These are phyloP conservation scores for Daphoenositta chrysoptera DNA, from an alignment of 2,113 vertebrate genomes.

Conservation along the genomic window DNA sequence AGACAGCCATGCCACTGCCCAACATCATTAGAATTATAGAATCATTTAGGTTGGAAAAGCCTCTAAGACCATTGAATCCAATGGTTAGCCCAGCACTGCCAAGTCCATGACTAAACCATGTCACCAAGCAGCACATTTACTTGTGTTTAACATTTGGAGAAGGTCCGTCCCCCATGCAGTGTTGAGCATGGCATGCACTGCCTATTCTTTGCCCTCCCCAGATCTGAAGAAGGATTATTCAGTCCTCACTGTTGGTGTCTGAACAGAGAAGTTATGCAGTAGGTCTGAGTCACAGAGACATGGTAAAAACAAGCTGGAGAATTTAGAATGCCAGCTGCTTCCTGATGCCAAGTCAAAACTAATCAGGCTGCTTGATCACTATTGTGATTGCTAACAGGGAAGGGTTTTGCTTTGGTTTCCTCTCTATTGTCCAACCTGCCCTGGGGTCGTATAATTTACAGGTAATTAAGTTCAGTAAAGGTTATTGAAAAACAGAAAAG, in stretches of 20 bases:
- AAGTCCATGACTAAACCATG: background rate
- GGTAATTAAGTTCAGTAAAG: slow-evolving; percentile 11
- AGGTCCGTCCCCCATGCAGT: background rate
- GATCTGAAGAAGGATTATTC: background rate
- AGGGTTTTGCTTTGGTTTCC: background rate
- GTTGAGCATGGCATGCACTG: fast-evolving
- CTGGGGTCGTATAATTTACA: background rate
- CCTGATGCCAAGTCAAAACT: slow-evolving; percentile 25
- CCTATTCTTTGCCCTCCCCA: fast-evolving
- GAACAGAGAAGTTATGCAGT: background rate
- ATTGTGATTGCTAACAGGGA: background rate
- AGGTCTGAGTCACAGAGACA: background rate
- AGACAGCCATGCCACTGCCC: background rate
- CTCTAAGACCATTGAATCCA: background rate
- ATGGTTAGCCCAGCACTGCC: background rate
- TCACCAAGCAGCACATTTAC: background rate
- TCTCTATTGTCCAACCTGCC: background rate
- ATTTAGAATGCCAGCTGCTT: background rate
- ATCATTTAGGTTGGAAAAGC: background rate
- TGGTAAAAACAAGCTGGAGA: slow-evolving; percentile 12
- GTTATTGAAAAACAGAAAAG: background rate
- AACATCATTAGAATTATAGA: background rate
- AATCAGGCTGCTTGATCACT: background rate
- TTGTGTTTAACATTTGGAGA: background rate
- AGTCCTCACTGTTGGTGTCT: fast-evolving